These are phyloP conservation scores for Ctenopoma kingsleyae DNA, from an alignment of 2,797 vertebrate genomes.

Conservation along the genomic window DNA sequence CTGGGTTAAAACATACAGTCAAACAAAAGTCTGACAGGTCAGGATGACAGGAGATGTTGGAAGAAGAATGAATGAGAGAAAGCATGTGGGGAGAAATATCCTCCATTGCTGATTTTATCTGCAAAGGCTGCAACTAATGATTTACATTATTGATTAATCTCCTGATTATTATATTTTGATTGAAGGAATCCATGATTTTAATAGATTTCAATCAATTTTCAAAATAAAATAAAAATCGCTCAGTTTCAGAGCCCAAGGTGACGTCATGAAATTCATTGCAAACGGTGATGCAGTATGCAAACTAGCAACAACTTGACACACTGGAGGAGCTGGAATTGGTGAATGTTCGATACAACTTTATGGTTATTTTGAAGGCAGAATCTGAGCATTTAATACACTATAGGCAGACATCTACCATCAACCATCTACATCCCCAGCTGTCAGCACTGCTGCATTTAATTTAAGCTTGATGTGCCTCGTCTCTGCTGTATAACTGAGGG, in stretches of 20 bases:
- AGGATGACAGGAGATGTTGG: slow-evolving; percentile 7
- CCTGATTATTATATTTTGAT: slow-evolving; percentile 18
- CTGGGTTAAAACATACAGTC: slow-evolving; percentile 52
- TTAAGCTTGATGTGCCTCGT: background rate
- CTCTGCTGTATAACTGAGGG: background rate
- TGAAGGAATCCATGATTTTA: too few species aligned
- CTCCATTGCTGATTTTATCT: background rate
- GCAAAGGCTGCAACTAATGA: background rate
- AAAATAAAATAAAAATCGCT: too few species aligned
- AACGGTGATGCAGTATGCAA: too few species aligned
- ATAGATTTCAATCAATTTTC: too few species aligned
- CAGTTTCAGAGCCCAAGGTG: too few species aligned
- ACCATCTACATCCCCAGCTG: background rate
- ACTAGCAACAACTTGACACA: too few species aligned
- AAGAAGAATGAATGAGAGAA: background rate
- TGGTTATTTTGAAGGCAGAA: background rate
- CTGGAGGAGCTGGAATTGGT: too few species aligned
- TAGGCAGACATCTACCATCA: background rate
- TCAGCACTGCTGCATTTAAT: background rate
- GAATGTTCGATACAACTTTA: too few species aligned
- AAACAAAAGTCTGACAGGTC: too few species aligned
- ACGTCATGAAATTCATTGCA: too few species aligned
- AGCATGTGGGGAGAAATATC: background rate
- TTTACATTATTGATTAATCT: slow-evolving; percentile 18
- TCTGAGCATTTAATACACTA: background rate